phyloP scores from a whole-genome alignment of 2,113 vertebrate species.

The Perca fluviatilis region DNA sequence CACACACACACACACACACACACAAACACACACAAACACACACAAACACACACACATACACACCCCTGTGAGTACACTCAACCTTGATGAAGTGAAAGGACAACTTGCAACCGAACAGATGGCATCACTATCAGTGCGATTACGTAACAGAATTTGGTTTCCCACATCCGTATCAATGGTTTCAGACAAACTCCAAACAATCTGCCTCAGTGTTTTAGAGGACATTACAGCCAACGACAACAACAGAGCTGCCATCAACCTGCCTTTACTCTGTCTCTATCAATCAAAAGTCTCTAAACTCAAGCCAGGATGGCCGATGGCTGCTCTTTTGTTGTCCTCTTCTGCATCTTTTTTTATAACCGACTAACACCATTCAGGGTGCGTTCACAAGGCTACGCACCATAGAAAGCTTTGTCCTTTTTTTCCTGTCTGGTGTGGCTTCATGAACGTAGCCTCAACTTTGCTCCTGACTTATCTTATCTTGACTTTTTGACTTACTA shows the following conservation, averaged over 20 bases:
- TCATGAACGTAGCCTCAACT: slow-evolving; percentile 65
- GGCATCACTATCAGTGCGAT: slow-evolving; percentile 67
- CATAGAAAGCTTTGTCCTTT: slow-evolving; percentile 21
- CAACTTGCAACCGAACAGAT: slow-evolving; percentile 68
- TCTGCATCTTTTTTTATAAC: slow-evolving; percentile 51
- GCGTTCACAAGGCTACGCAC: slow-evolving; percentile 62
- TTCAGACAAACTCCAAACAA: slow-evolving; percentile 54
- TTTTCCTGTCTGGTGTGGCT: slow-evolving; percentile 39
- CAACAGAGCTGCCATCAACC: slow-evolving; percentile 71
- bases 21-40: too few species aligned
- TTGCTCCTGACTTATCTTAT: slow-evolving; percentile 47
- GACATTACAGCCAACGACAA: slow-evolving; percentile 67
- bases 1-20: slow-evolving; percentile 1
- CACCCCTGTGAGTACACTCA: slow-evolving; percentile 49
- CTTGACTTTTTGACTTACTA: slow-evolving; percentile 37
- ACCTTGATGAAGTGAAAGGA: slow-evolving; percentile 78
- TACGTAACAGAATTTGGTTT: slow-evolving; percentile 69
- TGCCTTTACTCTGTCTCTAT: slow-evolving; percentile 37
- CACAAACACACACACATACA: too few species aligned
- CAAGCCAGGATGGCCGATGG: slow-evolving; percentile 35
- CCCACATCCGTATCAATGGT: slow-evolving; percentile 58
- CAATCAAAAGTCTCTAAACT: slow-evolving; percentile 43
- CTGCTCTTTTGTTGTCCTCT: slow-evolving; percentile 57
- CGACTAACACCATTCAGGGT: slow-evolving; percentile 53
- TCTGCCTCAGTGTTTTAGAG: slow-evolving; percentile 62